Evolutionary conservation across 2,113 vertebrate species (phyloP).

Genomic region (Shinisaurus crocodilurus): DNA sequence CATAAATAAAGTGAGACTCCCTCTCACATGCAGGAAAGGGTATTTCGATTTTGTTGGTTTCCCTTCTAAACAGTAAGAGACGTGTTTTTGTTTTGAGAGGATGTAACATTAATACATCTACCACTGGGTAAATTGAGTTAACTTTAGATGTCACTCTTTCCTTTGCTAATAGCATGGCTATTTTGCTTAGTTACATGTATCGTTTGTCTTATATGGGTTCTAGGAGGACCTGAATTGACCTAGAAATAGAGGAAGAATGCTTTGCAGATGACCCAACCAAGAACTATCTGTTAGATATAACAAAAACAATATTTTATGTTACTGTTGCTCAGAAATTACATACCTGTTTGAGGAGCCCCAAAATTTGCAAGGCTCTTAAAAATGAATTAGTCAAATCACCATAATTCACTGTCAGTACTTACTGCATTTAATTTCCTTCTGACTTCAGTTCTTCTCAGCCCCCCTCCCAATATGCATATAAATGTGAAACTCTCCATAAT

Average conservation of each 20-base stretch:
- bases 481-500: too few relatives aligned
- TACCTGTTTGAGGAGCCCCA: neutral
- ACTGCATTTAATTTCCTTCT: neutral
- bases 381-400: neutral
- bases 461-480: too few relatives aligned
- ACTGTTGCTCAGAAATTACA: neutral
- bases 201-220: neutral
- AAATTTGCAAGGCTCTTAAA: neutral
- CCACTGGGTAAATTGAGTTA: neutral
- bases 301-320: neutral
- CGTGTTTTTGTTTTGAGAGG: neutral
- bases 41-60: neutral
- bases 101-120: neutral
- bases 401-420: neutral
- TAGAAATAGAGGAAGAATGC: neutral
- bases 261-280: neutral
- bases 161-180: neutral
- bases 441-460: too few relatives aligned
- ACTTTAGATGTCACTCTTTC: neutral
- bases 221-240: neutral
- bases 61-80: too few relatives aligned
- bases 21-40: neutral
- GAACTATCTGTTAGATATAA: neutral
- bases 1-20: neutral
- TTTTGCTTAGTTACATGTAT: constrained; percentile 12